Percentiles rank a stretch among this genome's conserved stretches.
phyloP scores from a whole-genome alignment of 2,888 invertebrate species.

The Listrodromus nycthemerus region DNA sequence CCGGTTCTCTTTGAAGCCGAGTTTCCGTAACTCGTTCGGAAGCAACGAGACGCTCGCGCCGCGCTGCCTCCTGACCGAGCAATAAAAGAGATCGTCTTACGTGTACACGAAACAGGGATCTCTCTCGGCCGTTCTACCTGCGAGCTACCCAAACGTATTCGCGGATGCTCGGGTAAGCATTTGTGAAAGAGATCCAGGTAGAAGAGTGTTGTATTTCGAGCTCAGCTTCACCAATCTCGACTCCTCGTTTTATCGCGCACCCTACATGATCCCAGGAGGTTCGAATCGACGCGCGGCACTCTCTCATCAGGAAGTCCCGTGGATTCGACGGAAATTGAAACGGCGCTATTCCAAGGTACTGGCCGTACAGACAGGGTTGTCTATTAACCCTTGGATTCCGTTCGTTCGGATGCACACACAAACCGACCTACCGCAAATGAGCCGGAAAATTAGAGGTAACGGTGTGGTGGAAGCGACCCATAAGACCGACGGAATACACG shows the following conservation, averaged over 20 bases:
- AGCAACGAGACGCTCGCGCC: constrained; percentile 36
- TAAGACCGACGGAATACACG: constrained; percentile 37
- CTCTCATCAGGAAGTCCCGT: no score
- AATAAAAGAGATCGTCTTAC: constrained; percentile 64
- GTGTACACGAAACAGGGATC: constrained; percentile 36
- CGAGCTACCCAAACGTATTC: constrained; percentile 23
- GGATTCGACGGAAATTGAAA: constrained; percentile 37
- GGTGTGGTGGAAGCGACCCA: constrained; percentile 16
- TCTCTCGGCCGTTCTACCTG: constrained; percentile 11
- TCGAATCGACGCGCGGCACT: no score
- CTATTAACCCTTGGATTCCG: constrained; percentile 34
- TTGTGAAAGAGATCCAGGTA: constrained; percentile 45
- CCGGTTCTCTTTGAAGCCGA: constrained; percentile 39
- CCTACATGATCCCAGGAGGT: no score
- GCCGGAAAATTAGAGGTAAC: constrained; percentile 34
- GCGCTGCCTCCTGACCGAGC: constrained; percentile 38
- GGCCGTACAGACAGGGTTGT: constrained; percentile 3
- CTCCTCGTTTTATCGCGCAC: background rate
- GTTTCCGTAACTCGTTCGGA: constrained; percentile 52
- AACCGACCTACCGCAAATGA: constrained; percentile 42
- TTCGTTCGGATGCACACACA: constrained; percentile 24
- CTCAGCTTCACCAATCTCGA: constrained; percentile 53
- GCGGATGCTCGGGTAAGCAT: constrained; percentile 23
- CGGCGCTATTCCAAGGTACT: constrained; percentile 8
- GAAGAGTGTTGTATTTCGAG: constrained; percentile 61